Conservation (phyloP, 2,797 vertebrate genomes). For the Clamator glandarius region DNA sequence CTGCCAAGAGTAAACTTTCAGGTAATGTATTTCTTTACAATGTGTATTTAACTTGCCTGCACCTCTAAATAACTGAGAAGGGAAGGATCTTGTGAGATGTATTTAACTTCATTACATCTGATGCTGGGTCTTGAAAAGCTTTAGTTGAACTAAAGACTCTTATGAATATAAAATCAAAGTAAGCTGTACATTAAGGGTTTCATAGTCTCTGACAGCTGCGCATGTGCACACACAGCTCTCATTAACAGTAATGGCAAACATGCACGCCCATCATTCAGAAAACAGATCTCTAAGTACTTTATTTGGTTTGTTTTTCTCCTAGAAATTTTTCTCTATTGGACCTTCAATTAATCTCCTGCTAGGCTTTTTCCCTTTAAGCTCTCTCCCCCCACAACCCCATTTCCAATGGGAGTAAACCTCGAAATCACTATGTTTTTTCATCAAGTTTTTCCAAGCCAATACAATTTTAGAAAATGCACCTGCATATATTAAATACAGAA, state of each 20-base stretch:
- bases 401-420: not conserved
- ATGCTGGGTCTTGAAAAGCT: conserved; percentile 64
- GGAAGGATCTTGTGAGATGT: conserved; percentile 46
- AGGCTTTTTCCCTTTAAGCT: conserved; percentile 55
- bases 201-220: conserved; percentile 61
- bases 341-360: conserved; percentile 78
- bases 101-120: conserved; percentile 61
- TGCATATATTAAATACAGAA: conserved; percentile 53
- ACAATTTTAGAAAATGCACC: conserved; percentile 52
- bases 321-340: conserved; percentile 70
- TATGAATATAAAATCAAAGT: conserved; percentile 73
- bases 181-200: conserved; percentile 58
- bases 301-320: conserved; percentile 47
- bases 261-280: conserved; percentile 33
- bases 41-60: not conserved
- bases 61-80: conserved; percentile 9
- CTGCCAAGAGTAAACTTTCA: conserved; percentile 26
- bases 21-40: not conserved
- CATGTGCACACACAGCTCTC: conserved; percentile 60
- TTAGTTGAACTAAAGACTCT: conserved; percentile 72
- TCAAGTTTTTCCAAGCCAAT: conserved; percentile 55
- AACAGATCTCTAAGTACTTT: conserved; percentile 63
- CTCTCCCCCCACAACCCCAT: not conserved
- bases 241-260: conserved; percentile 50
- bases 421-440: conserved; percentile 49